These are phyloP conservation scores for Phyllostomus discolor DNA, from an alignment of 2,113 vertebrate genomes.

Conservation along the genomic window DNA sequence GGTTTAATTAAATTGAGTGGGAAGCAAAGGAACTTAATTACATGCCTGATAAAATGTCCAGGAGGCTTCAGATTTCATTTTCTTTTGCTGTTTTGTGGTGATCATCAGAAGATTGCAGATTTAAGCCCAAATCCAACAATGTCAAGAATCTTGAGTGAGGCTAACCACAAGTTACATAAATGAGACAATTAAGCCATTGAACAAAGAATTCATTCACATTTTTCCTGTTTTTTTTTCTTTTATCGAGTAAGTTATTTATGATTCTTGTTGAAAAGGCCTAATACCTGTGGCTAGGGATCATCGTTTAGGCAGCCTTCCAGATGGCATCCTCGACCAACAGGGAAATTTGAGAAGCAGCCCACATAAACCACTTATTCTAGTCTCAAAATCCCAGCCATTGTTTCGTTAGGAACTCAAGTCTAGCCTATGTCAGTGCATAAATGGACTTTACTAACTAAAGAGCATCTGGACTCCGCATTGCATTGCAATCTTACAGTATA, in stretches of 20 bases:
- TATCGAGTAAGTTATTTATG: constrained; percentile 35
- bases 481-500: accelerated
- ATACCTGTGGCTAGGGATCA: constrained; percentile 63
- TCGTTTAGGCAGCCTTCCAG: constrained; percentile 54
- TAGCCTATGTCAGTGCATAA: constrained; percentile 31
- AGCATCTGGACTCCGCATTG: background rate
- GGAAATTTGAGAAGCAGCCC: constrained; percentile 48
- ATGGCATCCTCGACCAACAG: background rate
- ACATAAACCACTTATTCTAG: constrained; percentile 15
- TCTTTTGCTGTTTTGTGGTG: background rate
- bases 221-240: constrained; percentile 64
- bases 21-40: background rate
- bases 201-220: constrained; percentile 28
- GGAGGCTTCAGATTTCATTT: background rate
- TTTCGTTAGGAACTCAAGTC: constrained; percentile 38
- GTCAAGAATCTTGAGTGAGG: constrained; percentile 63
- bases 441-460: background rate
- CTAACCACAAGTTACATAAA: constrained; percentile 69
- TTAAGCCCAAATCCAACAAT: constrained; percentile 51
- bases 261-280: constrained; percentile 54
- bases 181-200: constrained; percentile 69
- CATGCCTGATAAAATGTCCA: background rate
- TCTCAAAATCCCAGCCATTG: constrained; percentile 48
- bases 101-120: constrained; percentile 49
- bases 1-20: background rate